phyloP scores from a whole-genome alignment of 2,113 vertebrate species.

The Phyllopteryx taeniolatus region DNA sequence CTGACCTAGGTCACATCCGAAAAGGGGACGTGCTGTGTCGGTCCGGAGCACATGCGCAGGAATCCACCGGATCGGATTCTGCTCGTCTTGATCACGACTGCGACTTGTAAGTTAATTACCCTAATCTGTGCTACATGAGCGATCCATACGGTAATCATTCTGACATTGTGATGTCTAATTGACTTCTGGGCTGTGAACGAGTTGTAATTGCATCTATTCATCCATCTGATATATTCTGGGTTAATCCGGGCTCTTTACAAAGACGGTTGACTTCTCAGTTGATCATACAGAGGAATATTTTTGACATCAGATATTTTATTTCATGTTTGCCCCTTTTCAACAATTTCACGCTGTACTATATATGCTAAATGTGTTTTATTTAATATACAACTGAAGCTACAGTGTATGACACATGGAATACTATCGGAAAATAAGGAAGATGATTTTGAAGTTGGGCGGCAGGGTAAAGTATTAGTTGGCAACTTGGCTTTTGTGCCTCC shows the following conservation, averaged over 20 bases:
- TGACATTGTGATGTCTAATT: conserved; percentile 50
- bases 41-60: conserved; percentile 21
- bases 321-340: neutral
- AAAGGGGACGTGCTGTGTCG: conserved; percentile 33
- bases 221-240: conserved; percentile 48
- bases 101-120: conserved; percentile 54
- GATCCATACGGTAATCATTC: conserved; percentile 51
- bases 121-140: conserved; percentile 41
- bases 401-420: neutral
- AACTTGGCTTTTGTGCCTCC: too few species aligned
- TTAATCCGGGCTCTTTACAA: conserved; percentile 36
- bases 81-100: conserved; percentile 29
- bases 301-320: neutral
- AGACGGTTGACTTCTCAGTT: conserved; percentile 18
- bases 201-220: conserved; percentile 59
- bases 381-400: neutral
- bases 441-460: too few species aligned
- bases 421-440: neutral
- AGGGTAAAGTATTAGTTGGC: too few species aligned
- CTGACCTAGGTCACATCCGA: conserved; percentile 46
- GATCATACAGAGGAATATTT: conserved; percentile 30
- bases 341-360: neutral
- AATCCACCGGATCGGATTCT: conserved; percentile 52
- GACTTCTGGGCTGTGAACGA: conserved; percentile 41
- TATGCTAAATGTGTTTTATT: neutral